These are phyloP conservation scores for Acrocephalus kingi DNA, from an alignment of 2,113 vertebrate genomes.

Conservation along the genomic window DNA sequence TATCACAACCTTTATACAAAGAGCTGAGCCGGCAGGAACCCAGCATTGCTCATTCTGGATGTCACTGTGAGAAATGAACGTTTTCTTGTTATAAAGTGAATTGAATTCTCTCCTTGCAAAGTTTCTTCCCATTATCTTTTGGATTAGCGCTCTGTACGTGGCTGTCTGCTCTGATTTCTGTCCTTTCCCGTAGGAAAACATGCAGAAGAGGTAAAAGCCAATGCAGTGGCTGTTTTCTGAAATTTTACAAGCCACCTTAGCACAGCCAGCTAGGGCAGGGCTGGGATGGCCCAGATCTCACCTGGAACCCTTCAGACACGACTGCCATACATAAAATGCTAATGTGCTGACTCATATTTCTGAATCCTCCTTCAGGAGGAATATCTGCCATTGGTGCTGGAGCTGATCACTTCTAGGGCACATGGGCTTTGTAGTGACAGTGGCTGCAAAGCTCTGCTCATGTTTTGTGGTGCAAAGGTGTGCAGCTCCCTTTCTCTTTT, in stretches of 20 bases:
- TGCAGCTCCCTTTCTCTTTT: neutral
- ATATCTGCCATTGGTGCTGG: fast-evolving
- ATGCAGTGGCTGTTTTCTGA: neutral
- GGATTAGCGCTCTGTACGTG: neutral
- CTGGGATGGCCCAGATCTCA: neutral
- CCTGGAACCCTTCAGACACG: neutral
- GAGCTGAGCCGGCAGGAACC: neutral
- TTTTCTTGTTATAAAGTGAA: neutral
- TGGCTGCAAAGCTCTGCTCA: neutral
- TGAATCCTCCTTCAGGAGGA: neutral
- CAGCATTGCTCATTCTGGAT: neutral
- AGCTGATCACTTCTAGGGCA: neutral
- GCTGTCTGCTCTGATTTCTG: slow-evolving; percentile 34
- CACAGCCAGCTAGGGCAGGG: neutral
- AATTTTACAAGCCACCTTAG: neutral
- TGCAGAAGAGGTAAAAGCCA: neutral
- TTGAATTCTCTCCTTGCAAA: slow-evolving; percentile 11
- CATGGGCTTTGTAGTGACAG: neutral
- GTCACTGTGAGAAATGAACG: neutral
- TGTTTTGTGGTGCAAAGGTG: neutral
- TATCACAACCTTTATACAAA: neutral
- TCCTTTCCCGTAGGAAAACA: neutral
- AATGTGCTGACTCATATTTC: neutral
- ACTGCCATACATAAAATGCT: neutral
- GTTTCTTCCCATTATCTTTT: slow-evolving; percentile 24